phyloP scores from a whole-genome alignment of 2,113 vertebrate species.

The Theristicus caerulescens region DNA sequence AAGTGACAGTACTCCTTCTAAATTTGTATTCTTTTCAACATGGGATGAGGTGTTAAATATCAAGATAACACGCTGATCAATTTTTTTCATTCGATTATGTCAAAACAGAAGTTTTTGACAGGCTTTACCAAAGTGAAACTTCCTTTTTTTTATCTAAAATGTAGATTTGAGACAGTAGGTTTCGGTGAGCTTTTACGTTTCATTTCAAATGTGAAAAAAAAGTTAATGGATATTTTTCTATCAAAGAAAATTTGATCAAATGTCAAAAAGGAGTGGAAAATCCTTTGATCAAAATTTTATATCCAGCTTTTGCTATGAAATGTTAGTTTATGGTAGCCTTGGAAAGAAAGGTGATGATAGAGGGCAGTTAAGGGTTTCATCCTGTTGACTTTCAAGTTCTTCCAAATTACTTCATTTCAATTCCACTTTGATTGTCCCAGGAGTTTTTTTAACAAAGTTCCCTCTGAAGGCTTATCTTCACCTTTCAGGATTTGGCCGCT shows the following conservation, averaged over 20 bases:
- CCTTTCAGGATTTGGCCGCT: neutral
- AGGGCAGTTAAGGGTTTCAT: neutral
- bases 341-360: neutral
- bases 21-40: neutral
- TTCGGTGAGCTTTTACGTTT: neutral
- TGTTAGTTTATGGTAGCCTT: neutral
- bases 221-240: neutral
- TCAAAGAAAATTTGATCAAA: neutral
- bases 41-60: neutral
- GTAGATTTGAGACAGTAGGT: neutral
- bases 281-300: neutral
- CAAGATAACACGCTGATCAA: neutral
- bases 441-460: neutral
- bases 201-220: neutral
- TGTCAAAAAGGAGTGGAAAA: neutral
- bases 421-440: neutral
- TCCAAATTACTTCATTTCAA: neutral
- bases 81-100: neutral
- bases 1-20: neutral
- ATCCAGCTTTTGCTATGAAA: neutral
- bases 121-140: neutral
- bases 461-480: neutral
- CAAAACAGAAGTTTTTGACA: neutral
- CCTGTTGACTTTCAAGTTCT: neutral
- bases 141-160: neutral